Conservation (phyloP, 2,888 invertebrate species). For the Andrena haemorrhoa region DNA sequence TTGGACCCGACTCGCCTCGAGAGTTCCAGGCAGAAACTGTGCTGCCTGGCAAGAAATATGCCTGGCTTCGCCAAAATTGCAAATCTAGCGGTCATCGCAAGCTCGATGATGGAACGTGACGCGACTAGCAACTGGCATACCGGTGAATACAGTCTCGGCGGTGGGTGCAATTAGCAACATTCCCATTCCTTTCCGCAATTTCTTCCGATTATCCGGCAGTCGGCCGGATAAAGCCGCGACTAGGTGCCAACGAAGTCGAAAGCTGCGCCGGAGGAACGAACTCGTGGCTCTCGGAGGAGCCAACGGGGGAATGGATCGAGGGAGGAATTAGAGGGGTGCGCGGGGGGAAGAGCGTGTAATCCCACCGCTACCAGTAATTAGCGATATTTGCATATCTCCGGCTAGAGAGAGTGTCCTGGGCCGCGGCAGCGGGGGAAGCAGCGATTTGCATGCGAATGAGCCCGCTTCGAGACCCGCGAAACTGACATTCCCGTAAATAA, state of each 20-base stretch:
- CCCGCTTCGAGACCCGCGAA: conserved; percentile 72
- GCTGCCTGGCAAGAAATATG: no score
- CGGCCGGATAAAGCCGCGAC: conserved; percentile 1
- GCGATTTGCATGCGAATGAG: conserved; percentile 83
- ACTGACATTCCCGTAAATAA: conserved; percentile 79
- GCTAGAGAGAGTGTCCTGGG: conserved; percentile 65
- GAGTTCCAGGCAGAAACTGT: neutral
- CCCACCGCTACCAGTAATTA: conserved; percentile 81
- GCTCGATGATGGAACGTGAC: neutral
- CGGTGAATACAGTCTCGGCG: no score
- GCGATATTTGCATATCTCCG: conserved; percentile 83
- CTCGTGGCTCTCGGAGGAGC: conserved; percentile 10
- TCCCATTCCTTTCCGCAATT: neutral
- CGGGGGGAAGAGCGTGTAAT: conserved; percentile 75
- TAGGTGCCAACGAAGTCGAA: conserved; percentile 47
- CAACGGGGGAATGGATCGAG: conserved; percentile 8
- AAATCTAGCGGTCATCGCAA: neutral
- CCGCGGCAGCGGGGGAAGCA: conserved; percentile 57
- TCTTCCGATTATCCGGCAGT: neutral
- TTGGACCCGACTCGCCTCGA: neutral
- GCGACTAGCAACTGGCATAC: no score
- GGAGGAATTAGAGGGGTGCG: conserved; percentile 33
- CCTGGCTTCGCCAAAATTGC: no score
- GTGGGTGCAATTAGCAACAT: neutral
- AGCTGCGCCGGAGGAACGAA: neutral